phyloP scores from a whole-genome alignment of 2,113 vertebrate genomes.

The Aphelocoma coerulescens region DNA sequence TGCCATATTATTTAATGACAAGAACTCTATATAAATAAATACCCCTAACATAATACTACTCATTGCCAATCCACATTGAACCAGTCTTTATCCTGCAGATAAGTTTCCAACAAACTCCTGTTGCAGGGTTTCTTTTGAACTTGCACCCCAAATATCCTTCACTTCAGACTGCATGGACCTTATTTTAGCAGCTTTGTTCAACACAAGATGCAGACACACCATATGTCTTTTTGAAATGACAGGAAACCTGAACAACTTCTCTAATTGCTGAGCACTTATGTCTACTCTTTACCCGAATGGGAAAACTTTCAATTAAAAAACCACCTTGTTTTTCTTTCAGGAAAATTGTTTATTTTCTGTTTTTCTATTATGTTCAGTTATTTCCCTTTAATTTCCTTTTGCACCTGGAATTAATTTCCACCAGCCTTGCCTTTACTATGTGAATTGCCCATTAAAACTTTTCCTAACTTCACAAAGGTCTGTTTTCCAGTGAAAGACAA shows the following conservation, averaged over 20 bases:
- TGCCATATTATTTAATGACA: not conserved
- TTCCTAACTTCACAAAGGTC: not conserved
- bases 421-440: not conserved
- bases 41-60: not conserved
- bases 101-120: not conserved
- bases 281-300: not conserved
- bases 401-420: conserved; percentile 50
- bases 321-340: not conserved
- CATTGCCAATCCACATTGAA: not conserved
- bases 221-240: not conserved
- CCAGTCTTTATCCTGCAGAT: not conserved
- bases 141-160: not conserved
- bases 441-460: conserved; percentile 39
- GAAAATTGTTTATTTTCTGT: not conserved
- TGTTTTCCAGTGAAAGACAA: not conserved
- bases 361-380: conserved; percentile 9
- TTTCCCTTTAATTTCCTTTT: conserved; percentile 37
- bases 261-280: not conserved
- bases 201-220: not conserved
- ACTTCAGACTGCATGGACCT: not conserved
- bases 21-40: not conserved
- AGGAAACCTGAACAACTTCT: not conserved
- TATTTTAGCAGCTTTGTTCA: not conserved
- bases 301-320: conserved; percentile 27
- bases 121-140: not conserved